Evolutionary conservation across 2,797 vertebrate species (phyloP), one percentile per base, ranked within the genome.

Genomic region (Odontamblyopus rebecca): DNA sequence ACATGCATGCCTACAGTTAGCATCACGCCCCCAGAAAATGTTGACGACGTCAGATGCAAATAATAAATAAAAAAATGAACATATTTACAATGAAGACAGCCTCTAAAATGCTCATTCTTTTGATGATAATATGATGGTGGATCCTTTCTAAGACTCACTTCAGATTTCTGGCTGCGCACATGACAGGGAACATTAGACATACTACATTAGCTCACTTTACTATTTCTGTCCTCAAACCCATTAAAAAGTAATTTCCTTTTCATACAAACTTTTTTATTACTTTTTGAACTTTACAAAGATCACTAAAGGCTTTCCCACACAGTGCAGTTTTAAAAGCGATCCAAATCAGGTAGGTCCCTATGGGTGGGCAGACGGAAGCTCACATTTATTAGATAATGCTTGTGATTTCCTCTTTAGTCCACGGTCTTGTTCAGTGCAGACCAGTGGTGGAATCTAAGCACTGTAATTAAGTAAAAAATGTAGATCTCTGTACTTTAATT

Each of bases 311-410:
- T 69, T 63, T 44, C 2, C 18, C 76, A 70, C 75, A 76, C 61
- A 44, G 32, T n/a, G 6, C 60, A 44, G 35, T 63, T 63, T 73
- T 71, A 69, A 65, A 83, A 64, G 65, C 27, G 64, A 69, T 70
- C 19, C 74, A 74, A 78, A 75, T 30, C 60, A 81, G 29, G 72
- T 6, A 1, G 61, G 74, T n/a, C 64, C 65, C 48, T 80, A 73
- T 82, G 79, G 69, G 18, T 81, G 73, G 70, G 81, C 86, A 88
- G 84, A 83, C 69, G n/a, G 30, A 62, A 71, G 65, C 75, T 72
- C 67, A 2, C 72, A 68, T 61, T 68, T 61, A 65, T 73, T 71
- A 66, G 69, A 75, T 75, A 70, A 73, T 74, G 70, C 68, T 74
- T 75, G 80, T 70, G 77, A 77, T 74, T 77, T 15, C 78, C 78